These are phyloP conservation scores for Tinea semifulvella DNA, from an alignment of 2,888 invertebrate species.

Conservation along the genomic window DNA sequence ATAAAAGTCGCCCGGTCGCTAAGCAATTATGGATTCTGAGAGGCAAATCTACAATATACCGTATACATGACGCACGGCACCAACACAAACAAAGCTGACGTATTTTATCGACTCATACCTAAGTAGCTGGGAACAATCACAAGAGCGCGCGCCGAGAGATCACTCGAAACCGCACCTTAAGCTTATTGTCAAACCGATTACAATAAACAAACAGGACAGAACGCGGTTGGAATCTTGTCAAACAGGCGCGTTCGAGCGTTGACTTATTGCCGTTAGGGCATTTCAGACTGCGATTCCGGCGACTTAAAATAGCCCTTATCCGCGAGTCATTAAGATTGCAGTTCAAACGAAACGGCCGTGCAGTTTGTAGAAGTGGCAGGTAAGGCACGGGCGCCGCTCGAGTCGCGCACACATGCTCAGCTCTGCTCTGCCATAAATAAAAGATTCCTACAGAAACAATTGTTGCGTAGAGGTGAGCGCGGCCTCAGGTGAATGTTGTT, in stretches of 20 bases:
- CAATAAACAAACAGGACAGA: conserved; percentile 66
- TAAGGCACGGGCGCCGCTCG: conserved; percentile 53
- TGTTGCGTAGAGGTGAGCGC: conserved; percentile 64
- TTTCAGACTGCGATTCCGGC: conserved; percentile 38
- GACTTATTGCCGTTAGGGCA: conserved; percentile 66
- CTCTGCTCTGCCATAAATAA: conserved; percentile 60
- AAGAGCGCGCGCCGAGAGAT: conserved; percentile 50
- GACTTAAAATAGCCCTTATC: conserved; percentile 29
- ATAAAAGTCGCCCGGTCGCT: conserved; percentile 51
- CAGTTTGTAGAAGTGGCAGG: conserved; percentile 32
- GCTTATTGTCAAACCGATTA: conserved; percentile 68
- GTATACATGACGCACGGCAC: conserved; percentile 63
- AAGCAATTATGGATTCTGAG: conserved; percentile 60
- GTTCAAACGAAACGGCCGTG: conserved; percentile 23
- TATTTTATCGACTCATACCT: conserved; percentile 21
- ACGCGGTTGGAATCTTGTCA: conserved; percentile 68
- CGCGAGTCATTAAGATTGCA: conserved; percentile 19
- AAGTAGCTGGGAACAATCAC: conserved; percentile 56
- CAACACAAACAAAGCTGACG: conserved; percentile 43
- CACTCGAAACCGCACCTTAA: conserved; percentile 68
- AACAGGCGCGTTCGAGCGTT: conserved; percentile 67
- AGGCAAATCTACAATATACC: conserved; percentile 62
- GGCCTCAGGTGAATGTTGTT: conserved; percentile 17
- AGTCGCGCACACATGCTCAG: conserved; percentile 33
- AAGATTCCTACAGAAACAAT: conserved; percentile 67